Percentiles rank a stretch among this genome's conserved stretches.
Conservation (phyloP, 2,113 vertebrate genomes). For the Lepus europaeus region DNA sequence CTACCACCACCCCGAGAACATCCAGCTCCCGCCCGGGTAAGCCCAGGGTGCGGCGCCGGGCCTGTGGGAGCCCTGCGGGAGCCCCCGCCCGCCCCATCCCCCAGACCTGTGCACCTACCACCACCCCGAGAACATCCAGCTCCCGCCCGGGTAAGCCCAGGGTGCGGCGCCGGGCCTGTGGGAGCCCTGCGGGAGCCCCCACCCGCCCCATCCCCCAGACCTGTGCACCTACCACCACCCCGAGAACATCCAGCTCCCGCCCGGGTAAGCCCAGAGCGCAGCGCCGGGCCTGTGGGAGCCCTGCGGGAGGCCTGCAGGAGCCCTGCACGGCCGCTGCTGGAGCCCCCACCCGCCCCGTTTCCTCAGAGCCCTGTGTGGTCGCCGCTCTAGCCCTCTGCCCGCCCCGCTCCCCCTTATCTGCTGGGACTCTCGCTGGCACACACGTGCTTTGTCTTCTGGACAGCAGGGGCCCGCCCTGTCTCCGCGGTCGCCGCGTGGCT, state of each 20-base stretch:
- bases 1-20: constrained; percentile 99
- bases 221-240: constrained; percentile 97
- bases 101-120: constrained; percentile 96
- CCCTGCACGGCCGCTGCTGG: too few relatives aligned
- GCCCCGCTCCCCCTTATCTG: too few relatives aligned
- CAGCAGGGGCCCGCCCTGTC: background rate
- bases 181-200: too few relatives aligned
- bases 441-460: accelerated
- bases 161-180: too few relatives aligned
- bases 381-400: too few relatives aligned
- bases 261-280: constrained; percentile 88
- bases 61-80: background rate
- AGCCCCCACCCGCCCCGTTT: too few relatives aligned
- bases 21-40: constrained; percentile 97
- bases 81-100: background rate
- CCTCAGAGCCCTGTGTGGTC: background rate
- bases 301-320: background rate
- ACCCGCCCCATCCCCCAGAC: too few relatives aligned
- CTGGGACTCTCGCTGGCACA: accelerated
- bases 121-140: constrained; percentile 98
- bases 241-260: constrained; percentile 98
- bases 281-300: background rate
- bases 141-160: constrained; percentile 93
- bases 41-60: background rate
- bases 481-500: too few relatives aligned